Base-by-base conservation (phyloP, 2,888 invertebrate genomes). In the Thecocarcelia acutangulata region DNA sequence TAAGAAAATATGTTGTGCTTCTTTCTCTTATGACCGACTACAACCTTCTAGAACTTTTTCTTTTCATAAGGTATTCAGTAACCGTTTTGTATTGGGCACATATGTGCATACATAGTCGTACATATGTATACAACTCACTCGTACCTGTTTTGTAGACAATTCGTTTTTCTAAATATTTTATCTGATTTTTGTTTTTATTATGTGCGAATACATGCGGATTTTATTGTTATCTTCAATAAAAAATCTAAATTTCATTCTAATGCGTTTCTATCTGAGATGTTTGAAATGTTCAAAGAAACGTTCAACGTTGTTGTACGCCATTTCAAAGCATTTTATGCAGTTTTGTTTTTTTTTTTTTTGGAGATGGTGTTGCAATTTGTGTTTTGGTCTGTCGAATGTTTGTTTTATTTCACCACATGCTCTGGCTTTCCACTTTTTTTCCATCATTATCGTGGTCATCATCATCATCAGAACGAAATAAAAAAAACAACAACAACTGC, bases 171-270 rank as follows among this genome's bases (percentile, higher is more conserved):
- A 28, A 19, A 48, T 52, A 42, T 40, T 44, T 73, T 52, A 33
- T 59, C 2, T 21, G 19, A 19, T 11, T 44, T 17, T 54, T 40
- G 58, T 28, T 74, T 74, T 58, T 76, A 76, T 68, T 76, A 72
- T 59, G 73, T 74, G 73, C 56, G 50, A 80, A 80, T 74, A 63
- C 61, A 74, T 63, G 69, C 80, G 80, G 69, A 80, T 74, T 69
- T 80, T 52, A 69, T 74, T 64, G 69, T 80, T 80, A 80, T 80
- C 80, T 74, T 74, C 42, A 75, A 64, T 61, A 74, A 69, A 74
- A 74, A 69, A 80, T 80, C 80, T 74, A 80, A 80, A 80, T 80
- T 80, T 80, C 63, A 75, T 80, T 80, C 74, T 80, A 80, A 80
- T 80, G 74, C 80, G 74, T 80, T 80, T 64, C 59, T 79, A 79